Conservation (phyloP, 1,140 invertebrate genomes). For the Sarcophaga peregrina region DNA sequence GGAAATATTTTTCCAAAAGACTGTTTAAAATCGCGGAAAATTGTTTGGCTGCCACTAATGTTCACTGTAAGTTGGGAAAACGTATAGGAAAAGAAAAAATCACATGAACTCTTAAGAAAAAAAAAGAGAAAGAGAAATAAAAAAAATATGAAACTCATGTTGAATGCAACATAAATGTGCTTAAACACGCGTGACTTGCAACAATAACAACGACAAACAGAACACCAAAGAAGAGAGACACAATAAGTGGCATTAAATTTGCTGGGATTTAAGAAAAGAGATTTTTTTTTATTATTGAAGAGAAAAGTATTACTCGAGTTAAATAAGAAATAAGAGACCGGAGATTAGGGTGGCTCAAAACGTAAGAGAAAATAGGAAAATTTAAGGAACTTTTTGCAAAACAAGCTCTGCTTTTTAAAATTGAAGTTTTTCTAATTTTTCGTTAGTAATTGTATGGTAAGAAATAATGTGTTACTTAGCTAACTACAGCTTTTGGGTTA, state of each 20-base stretch:
- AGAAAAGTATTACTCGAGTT: too few species aligned
- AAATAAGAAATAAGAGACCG: too few species aligned
- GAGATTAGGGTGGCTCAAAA: too few species aligned
- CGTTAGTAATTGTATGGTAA: too few species aligned
- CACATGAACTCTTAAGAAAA: not conserved
- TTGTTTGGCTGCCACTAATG: not conserved
- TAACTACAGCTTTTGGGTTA: too few species aligned
- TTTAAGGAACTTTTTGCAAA: too few species aligned
- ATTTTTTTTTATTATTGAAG: too few species aligned
- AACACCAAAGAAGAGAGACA: not conserved
- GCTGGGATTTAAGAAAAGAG: not conserved
- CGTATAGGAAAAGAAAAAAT: not conserved
- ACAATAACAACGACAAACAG: not conserved
- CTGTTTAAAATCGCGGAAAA: not conserved
- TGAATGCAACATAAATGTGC: slow-evolving; percentile 18
- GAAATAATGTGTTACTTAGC: too few species aligned
- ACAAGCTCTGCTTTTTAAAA: too few species aligned
- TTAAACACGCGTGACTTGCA: slow-evolving; percentile 17
- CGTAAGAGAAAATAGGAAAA: too few species aligned
- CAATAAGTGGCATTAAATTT: not conserved
- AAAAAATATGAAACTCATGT: not conserved
- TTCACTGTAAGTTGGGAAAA: not conserved
- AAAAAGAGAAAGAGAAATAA: too few species aligned
- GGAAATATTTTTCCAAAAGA: not conserved
- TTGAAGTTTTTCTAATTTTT: too few species aligned